These are phyloP conservation scores for Neodon shergylaensis DNA, from an alignment of 2,113 vertebrate genomes.

Conservation along the genomic window DNA sequence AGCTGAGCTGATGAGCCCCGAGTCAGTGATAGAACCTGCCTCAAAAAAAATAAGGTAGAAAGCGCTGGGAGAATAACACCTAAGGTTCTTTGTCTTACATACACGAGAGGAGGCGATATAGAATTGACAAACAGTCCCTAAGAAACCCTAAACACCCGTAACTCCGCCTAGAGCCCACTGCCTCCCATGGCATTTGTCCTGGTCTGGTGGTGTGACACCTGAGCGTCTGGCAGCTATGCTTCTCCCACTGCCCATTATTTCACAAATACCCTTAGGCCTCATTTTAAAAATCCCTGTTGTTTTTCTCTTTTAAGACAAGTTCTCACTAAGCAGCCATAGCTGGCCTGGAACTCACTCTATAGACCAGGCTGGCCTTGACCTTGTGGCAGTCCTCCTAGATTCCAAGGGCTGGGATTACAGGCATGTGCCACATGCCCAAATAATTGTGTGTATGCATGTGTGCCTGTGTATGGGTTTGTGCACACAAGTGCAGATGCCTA, in stretches of 20 bases:
- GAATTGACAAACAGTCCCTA: not conserved
- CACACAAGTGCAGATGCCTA: not conserved
- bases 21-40: not conserved
- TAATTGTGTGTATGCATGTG: not conserved
- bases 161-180: not conserved
- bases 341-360: no score
- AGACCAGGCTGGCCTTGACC: not conserved
- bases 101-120: not conserved
- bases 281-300: not conserved
- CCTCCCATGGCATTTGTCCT: not conserved
- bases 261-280: not conserved
- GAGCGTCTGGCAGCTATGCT: not conserved
- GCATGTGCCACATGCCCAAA: not conserved
- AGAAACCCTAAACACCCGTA: not conserved
- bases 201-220: not conserved
- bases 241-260: not conserved
- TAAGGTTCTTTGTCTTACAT: not conserved
- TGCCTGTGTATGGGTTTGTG: not conserved
- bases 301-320: not conserved
- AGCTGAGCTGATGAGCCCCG: not conserved
- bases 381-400: not conserved
- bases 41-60: not conserved
- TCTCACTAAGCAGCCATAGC: not conserved
- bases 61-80: not conserved
- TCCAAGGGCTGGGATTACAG: not conserved